Evolutionary conservation across 2,888 invertebrate genomes (phyloP).

Genomic region (Hypomecis atomaria): DNA sequence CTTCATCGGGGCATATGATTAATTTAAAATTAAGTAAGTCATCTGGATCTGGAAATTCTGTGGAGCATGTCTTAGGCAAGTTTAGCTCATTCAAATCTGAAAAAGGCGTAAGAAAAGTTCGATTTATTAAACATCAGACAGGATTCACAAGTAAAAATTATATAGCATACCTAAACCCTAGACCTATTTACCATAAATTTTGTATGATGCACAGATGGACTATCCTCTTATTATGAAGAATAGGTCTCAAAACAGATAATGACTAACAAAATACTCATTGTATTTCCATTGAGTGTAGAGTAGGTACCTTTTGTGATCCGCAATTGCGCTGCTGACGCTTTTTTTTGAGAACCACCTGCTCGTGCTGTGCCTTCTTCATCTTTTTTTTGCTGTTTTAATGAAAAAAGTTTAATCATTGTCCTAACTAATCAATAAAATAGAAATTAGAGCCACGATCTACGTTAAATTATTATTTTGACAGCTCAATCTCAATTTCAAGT

Average conservation of each 20-base stretch:
- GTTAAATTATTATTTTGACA: slow-evolving; percentile 70
- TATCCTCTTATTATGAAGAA: not conserved
- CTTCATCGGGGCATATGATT: slow-evolving; percentile 98
- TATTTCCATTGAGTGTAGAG: slow-evolving; percentile 37
- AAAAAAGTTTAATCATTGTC: slow-evolving; percentile 98
- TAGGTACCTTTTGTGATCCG: slow-evolving; percentile 97
- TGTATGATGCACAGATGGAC: not conserved
- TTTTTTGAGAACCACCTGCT: slow-evolving; percentile 90
- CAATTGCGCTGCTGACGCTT: slow-evolving; percentile 98
- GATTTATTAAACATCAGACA: slow-evolving; percentile 2
- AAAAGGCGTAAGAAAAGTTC: slow-evolving; percentile 56
- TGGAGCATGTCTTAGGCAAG: slow-evolving; percentile 97
- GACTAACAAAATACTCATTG: slow-evolving; percentile 15
- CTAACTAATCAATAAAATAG: slow-evolving; percentile 76
- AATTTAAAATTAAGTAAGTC: slow-evolving; percentile 98
- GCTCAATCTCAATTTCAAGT: slow-evolving; percentile 53
- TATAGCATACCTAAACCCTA: not conserved
- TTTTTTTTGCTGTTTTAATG: slow-evolving; percentile 99
- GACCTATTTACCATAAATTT: not conserved
- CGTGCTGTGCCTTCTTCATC: slow-evolving; percentile 93
- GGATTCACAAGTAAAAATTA: not conserved
- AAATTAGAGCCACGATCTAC: slow-evolving; percentile 68
- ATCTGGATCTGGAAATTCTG: slow-evolving; percentile 98
- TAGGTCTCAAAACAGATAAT: slow-evolving; percentile 4
- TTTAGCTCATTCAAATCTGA: slow-evolving; percentile 98